Evolutionary conservation across 2,888 invertebrate species (phyloP).

Genomic region (Andrena chrysosceles): DNA sequence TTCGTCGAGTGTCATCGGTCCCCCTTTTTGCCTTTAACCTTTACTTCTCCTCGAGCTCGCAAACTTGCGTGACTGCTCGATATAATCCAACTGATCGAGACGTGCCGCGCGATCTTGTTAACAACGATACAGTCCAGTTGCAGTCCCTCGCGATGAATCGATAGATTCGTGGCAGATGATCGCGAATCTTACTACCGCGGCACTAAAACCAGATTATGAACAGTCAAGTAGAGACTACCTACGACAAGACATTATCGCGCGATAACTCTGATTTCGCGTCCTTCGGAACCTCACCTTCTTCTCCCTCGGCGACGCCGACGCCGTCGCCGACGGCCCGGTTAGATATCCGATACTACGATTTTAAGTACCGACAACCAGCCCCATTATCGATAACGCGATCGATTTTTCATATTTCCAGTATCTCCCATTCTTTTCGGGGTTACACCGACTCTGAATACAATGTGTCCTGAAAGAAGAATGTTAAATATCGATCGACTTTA

Average conservation of each 20-base stretch:
- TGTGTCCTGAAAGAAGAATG: conserved; percentile 18
- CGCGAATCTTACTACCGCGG: conserved; percentile 36
- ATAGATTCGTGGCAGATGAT: conserved; percentile 5
- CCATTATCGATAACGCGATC: conserved; percentile 19
- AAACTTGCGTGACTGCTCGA: not conserved
- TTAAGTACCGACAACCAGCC: conserved; percentile 16
- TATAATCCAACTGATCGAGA: not conserved
- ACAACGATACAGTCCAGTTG: not conserved
- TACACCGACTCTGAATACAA: not conserved
- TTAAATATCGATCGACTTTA: not conserved
- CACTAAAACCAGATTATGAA: conserved; percentile 58
- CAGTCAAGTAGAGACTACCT: conserved; percentile 32
- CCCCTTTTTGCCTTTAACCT: no score
- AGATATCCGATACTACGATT: conserved; percentile 44
- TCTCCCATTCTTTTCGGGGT: not conserved
- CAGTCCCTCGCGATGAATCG: not conserved
- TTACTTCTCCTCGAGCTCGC: not conserved
- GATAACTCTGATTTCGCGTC: conserved; percentile 59
- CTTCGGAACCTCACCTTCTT: conserved; percentile 52
- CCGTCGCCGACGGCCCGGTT: not conserved
- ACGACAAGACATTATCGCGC: conserved; percentile 48
- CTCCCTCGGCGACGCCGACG: conserved; percentile 9
- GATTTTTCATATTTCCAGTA: not conserved
- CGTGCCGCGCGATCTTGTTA: not conserved
- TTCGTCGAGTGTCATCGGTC: conserved; percentile 36